Base-by-base conservation (phyloP, 2,888 invertebrate genomes). In the Scaptomyza tumidula region DNA sequence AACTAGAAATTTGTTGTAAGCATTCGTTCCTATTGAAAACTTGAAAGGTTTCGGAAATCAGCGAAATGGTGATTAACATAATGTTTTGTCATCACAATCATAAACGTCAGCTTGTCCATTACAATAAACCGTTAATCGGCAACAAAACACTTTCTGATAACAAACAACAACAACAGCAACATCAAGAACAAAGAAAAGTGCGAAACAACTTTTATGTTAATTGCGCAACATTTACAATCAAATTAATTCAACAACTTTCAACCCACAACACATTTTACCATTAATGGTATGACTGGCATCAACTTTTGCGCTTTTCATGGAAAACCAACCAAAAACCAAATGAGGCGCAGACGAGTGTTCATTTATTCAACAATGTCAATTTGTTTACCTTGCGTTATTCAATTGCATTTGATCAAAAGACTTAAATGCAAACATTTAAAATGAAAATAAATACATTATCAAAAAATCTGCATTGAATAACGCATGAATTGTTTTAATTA, bases 211-310 rank as follows among this genome's bases (percentile, higher is more conserved):
- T 86, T 70, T 61, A 74, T 71, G 68, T 29, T 72, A 78, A 87
- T 75, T 78, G 57, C 66, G 58, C 60, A 66, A 68, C 46, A 68
- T 70, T 75, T 82, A 75, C 71, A 81, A 84, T 85, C 71, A 78
- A 78, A 61, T 72, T 81, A 84, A 82, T 87, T 78, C 64, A 53
- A 43, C 45, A 68, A 62, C 64, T 60, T 74, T 54, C 45, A 61
- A 24, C 29, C 50, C 19, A 31, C 16, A 16, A 27, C 31, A 19
- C 19, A 46, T 44, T 45, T 50, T 31, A 31, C 39, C 39, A 44
- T 14, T 14, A 13, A 16, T 6, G 11, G 16, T 9, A 41, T 48
- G 19, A 16, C 33, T 14, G 52, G 16, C 14, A 41, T 14, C 29
- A 55, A 29, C 55, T 63, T 59, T 64, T 58, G 45, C 53, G 6